Evolutionary conservation across 2,888 invertebrate species (phyloP).

Genomic region (Pteria penguin): DNA sequence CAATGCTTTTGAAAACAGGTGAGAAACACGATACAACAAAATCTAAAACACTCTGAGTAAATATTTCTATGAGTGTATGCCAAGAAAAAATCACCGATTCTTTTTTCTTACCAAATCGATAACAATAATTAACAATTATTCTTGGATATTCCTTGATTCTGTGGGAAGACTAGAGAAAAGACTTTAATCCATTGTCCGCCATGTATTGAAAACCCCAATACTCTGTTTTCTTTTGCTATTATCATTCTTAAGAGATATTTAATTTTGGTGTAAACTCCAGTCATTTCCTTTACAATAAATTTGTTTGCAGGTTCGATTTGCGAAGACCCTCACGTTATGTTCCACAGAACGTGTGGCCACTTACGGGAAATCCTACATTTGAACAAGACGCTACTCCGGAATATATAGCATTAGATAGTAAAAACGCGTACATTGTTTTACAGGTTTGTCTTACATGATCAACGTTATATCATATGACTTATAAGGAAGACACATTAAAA

Average conservation of each 20-base stretch:
- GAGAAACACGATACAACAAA: not conserved
- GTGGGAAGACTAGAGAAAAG: too few relatives aligned
- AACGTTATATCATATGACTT: too few relatives aligned
- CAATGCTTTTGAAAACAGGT: conserved; percentile 40
- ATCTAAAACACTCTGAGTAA: not conserved
- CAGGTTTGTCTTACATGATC: conserved; percentile 51
- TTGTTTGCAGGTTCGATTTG: conserved; percentile 43
- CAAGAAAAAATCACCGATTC: not conserved
- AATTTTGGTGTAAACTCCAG: too few relatives aligned
- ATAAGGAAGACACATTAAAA: too few relatives aligned
- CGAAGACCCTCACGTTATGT: conserved; percentile 49
- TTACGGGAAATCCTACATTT: conserved; percentile 41
- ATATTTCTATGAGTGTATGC: not conserved
- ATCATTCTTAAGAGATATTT: too few relatives aligned
- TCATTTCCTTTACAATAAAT: not conserved
- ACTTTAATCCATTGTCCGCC: too few relatives aligned
- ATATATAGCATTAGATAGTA: conserved; percentile 54
- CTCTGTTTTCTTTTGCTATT: too few relatives aligned
- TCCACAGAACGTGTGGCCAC: conserved; percentile 35
- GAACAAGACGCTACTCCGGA: conserved; percentile 63
- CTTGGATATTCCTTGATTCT: too few relatives aligned
- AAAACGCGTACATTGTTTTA: conserved; percentile 58
- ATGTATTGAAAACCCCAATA: too few relatives aligned
- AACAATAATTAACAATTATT: too few relatives aligned
- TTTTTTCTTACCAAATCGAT: too few relatives aligned